Base-by-base conservation (phyloP, 2,888 invertebrate genomes). In the Philaethria dido region DNA sequence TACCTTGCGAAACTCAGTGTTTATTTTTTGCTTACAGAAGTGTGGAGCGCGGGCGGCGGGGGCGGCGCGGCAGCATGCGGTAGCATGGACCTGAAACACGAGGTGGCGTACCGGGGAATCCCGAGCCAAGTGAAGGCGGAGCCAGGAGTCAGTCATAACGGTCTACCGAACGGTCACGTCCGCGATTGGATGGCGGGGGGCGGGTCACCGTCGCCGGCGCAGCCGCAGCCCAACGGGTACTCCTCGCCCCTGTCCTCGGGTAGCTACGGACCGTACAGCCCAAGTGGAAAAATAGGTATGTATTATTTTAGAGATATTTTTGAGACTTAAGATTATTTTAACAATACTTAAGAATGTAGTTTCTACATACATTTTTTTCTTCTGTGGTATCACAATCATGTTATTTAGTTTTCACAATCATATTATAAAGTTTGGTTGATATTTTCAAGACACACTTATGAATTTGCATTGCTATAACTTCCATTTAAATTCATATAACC, bases 241-340 rank as follows among this genome's bases (percentile, higher is more conserved):
- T 96, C 97, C 62, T 97, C 97, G 75, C 97, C 97, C 20, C 95
- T 97, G 93, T 97, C 97, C 63, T 96, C 96, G 18, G 95, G 97
- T 87, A 97, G 97, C 94, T 97, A 97, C 93, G 97, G 97, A 78
- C 97, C 97, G 2, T 97, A 97, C 87, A 97, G 97, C 92, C 97
- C 97, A 74, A 97, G 96, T 88, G 97, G 96, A 81, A 97, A 97
- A 94, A 95, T 96, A 94, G 96, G 97, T 97, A 78, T 16, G 9
- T 20, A 22, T 22, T 18, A 11, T 20, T 18, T 3, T 45, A 8
- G 11, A 45, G 3, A 3, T 45, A 2, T 20, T 45, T 13, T 13
- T 39, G 33, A 9, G 33, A 33, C 33, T 33, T 4, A 33, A 33
- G 33, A 33, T 33, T 1, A 8, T 4, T 47, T 18, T 47, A n/a